These are phyloP conservation scores for Acinonyx jubatus DNA, from an alignment of 2,113 vertebrate genomes.

Conservation along the genomic window DNA sequence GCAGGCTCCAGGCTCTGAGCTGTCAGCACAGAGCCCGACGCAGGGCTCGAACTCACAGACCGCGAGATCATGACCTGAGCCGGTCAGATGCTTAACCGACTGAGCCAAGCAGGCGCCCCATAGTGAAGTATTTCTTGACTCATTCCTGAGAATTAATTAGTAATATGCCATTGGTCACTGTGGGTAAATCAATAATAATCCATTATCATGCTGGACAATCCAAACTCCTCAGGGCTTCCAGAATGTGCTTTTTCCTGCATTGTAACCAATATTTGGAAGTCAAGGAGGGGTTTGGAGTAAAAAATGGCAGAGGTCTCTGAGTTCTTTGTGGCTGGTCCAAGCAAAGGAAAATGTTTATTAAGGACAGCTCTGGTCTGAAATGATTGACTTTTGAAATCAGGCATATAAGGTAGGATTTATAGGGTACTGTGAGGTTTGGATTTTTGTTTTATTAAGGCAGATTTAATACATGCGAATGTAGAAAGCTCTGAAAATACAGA, in stretches of 20 bases:
- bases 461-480: background rate
- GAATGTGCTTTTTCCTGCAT: background rate
- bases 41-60: too few relatives aligned
- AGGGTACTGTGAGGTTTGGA: background rate
- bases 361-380: background rate
- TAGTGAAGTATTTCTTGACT: background rate
- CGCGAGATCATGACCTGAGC: too few relatives aligned
- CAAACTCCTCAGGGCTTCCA: background rate
- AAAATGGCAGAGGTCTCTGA: background rate
- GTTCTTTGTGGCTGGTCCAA: background rate
- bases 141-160: background rate
- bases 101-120: too few relatives aligned
- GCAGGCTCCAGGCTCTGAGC: too few relatives aligned
- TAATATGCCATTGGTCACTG: background rate
- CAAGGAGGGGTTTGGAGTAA: background rate
- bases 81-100: too few relatives aligned
- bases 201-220: background rate
- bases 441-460: constrained; percentile 40
- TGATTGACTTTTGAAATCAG: background rate
- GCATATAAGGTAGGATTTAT: background rate
- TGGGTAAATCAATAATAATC: background rate
- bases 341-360: constrained; percentile 21
- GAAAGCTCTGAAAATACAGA: constrained; percentile 10
- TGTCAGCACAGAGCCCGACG: too few relatives aligned
- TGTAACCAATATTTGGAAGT: background rate